Evolutionary conservation across 2,113 vertebrate species (phyloP), one percentile per base, ranked within the genome.

Genomic region (Meleagris gallopavo): DNA sequence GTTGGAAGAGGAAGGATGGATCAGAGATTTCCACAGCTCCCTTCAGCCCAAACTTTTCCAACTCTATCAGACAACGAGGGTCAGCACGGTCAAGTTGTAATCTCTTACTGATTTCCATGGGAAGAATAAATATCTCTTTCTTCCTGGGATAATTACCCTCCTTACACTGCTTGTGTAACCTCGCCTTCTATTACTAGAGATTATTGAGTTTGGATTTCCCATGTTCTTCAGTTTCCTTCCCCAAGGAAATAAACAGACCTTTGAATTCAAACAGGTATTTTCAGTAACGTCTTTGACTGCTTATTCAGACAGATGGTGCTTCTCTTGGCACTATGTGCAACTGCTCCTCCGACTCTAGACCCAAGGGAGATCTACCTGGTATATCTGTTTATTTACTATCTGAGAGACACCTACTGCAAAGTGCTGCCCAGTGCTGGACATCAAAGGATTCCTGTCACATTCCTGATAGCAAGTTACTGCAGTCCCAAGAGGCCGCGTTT

Each of bases 201-300:
- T 86, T 76, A 79, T 3, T 62, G 40, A 8, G 0, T 18, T n/a
- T 34, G 41, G 58, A 62, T 83, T 83, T 83, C 20, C 38, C 66
- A n/a, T 38, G 15, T 36, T 72, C 30, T 79, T 38, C 48, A 67
- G 73, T 52, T 69, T 86, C 76, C 65, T 58, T 80, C 19, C 16
- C 30, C 36, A 60, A 65, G 66, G 66, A 88, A 91, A 90, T 25
- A 65, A 83, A 74, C 29, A 7, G 46, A 92, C 65, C 80, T 86
- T 73, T 65, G 80, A 88, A 86, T 82, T 70, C 83, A 89, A 96
- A 22, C 43, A 69, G 76, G 75, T 43, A 81, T 69, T 93, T 90
- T 67, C 5, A 0, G 69, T 36, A 54, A 40, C 25, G 58, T 16
- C 83, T 83, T 55, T 57, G 45, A 46, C 38, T 69, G 61, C 38